Evolutionary conservation across 2,888 invertebrate species (phyloP), one percentile per base, ranked within the genome.

Genomic region (Eupithecia tripunctaria): DNA sequence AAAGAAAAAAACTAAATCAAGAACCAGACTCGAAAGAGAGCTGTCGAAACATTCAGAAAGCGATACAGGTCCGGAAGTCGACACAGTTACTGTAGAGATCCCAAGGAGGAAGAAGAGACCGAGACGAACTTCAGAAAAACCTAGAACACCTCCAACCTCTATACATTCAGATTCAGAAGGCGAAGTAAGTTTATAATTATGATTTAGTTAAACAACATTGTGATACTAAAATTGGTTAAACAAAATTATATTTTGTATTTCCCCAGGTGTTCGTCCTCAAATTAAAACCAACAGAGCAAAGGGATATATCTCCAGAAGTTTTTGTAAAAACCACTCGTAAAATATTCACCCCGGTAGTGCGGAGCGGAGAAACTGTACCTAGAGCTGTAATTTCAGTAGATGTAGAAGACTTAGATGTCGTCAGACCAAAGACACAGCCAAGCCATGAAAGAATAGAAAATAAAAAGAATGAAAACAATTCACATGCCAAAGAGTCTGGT

Each of bases 321-420:
- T 97, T 97, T 78, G 97, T 97, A 0, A 97, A 97, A 88, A 97
- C 97, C 0, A 97, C 97, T 60, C 95, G 97, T 70, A 97, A 97
- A 91, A 95, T 97, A 79, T 97, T 97, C 78, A 97, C 97, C 0
- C 96, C 97, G 0, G 95, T 97, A 6, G 95, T 95, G 2, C 91
- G 95, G 72, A 95, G 95, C 68, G 95, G 95, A n/a, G 95, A 95
- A 83, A 88, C 95, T 3, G 87, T 94, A 7, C 91, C 95, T 0
- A 90, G 93, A 81, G 95, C 95, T 2, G 95, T 95, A 0, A 95
- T 95, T 84, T 93, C 88, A 59, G 82, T 88, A n/a, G 82, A 88
- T 60, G 88, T 88, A 2, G 88, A 88, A 82, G 95, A 95, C 70
- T 82, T 94, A 69, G 88, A 88, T 10, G 91, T 89, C 74, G 94